Evolutionary conservation across 2,113 vertebrate genomes (phyloP), one percentile per base, ranked within the genome.

Genomic region (Cisticola juncidis): DNA sequence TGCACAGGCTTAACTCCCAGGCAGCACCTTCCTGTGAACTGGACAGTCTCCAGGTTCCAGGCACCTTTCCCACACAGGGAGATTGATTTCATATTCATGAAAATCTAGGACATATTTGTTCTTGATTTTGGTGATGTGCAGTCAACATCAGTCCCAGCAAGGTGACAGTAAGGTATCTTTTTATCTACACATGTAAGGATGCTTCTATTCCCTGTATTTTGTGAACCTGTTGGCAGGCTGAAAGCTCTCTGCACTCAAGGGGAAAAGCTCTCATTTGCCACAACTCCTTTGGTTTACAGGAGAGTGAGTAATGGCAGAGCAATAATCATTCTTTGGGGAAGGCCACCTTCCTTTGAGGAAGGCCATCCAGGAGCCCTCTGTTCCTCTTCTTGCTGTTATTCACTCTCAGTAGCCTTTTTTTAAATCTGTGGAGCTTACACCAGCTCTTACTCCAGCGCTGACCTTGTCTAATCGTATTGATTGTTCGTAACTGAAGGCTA

Each of bases 401-500:
- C 64, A 69, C 74, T 88, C 76, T 82, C 47, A 54, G 44, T 57
- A 73, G 82, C 60, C 44, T 86, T 93, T 97, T 95, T 23, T 42
- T 76, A 95, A 93, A 94, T 77, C 86, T 35, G 28, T 14, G 13
- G 90, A 92, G 81, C 45, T 97, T 93, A 72, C 91, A 94, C 91
- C 80, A 76, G 94, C 25, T 7, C 76, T 97, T 96, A 68, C 93
- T 95, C 94, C 74, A 78, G 93, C 6, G 0, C 76, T 97, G 95
- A 98, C 98, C 97, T 97, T 97, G 97, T 96, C 97, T 98, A 94
- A 97, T 97, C 12, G 3, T 92, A 98, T 96, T 90, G 97, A 97
- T 97, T 97, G 96, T 95, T 95, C 93, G 92, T 84, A 96, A 96
- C 57, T 94, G 95, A 91, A 86, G 86, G 96, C 95, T 98, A 98